Conservation (phyloP, 1,140 invertebrate species). For the Drosophila eugracilis region DNA sequence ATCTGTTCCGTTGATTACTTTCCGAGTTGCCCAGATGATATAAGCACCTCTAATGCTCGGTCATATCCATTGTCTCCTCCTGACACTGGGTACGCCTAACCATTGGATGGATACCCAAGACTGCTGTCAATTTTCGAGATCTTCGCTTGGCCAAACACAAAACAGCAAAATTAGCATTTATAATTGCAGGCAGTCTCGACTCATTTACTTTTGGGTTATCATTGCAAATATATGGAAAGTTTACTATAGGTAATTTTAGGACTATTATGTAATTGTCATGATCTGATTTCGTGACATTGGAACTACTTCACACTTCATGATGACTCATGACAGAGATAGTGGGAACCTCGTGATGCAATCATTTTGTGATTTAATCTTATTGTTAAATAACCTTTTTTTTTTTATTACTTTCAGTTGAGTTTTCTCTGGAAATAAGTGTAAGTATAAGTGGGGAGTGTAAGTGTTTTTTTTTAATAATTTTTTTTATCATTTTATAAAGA, state of each 20-base stretch:
- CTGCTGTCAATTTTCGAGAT: conserved; percentile 26
- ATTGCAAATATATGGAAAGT: conserved; percentile 17
- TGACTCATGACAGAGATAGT: conserved; percentile 1
- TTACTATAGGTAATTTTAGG: conserved; percentile 17
- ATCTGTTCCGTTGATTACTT: conserved; percentile 6
- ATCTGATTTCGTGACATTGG: conserved; percentile 13
- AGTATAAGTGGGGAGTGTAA: no score
- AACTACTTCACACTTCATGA: background rate
- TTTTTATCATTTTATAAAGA: no score
- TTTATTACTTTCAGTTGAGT: background rate
- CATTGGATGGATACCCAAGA: background rate
- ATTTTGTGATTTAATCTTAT: no score
- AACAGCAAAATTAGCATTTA: conserved; percentile 50
- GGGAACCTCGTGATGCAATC: background rate
- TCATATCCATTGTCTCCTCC: conserved; percentile 22
- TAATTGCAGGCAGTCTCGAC: conserved; percentile 32
- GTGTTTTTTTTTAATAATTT: no score
- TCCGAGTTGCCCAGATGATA: conserved; percentile 18
- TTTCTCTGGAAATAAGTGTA: no score
- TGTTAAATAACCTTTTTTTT: background rate
- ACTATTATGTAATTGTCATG: conserved; percentile 24
- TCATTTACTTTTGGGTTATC: conserved; percentile 18
- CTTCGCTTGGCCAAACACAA: conserved; percentile 16
- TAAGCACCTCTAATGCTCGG: conserved; percentile 32
- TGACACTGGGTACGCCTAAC: conserved; percentile 16